Evolutionary conservation across 1,140 invertebrate genomes (phyloP).

Genomic region (Andrena cerasifolii): DNA sequence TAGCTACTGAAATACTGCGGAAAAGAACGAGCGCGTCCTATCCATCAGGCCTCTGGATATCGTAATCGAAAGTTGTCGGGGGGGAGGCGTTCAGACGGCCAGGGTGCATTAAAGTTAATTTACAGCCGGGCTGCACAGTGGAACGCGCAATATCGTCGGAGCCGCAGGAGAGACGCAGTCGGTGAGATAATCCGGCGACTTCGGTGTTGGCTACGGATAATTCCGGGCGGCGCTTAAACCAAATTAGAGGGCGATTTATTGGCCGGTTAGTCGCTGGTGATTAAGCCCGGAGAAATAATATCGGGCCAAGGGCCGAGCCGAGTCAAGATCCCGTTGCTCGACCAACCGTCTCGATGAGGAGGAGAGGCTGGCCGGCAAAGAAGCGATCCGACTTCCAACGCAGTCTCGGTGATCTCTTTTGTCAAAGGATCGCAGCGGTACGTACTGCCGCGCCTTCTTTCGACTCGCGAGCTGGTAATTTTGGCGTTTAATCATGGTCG

Average conservation of each 20-base stretch:
- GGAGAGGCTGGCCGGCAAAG: too few species aligned
- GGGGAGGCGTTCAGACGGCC: not conserved
- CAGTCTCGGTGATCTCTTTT: too few species aligned
- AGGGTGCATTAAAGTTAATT: slow-evolving; percentile 32
- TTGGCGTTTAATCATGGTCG: too few species aligned
- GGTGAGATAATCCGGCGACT: slow-evolving; percentile 53
- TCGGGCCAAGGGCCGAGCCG: slow-evolving; percentile 12
- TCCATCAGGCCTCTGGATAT: not conserved
- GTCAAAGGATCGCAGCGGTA: too few species aligned
- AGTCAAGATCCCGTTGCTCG: slow-evolving; percentile 3
- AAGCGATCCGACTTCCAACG: too few species aligned
- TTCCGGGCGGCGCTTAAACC: slow-evolving; percentile 51
- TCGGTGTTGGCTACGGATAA: slow-evolving; percentile 50
- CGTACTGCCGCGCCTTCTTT: too few species aligned
- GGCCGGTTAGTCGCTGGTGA: slow-evolving; percentile 33
- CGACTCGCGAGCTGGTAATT: too few species aligned
- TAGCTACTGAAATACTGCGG: not conserved
- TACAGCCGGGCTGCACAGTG: not conserved
- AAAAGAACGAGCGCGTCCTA: not conserved
- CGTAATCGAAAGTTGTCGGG: not conserved
- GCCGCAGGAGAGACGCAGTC: not conserved
- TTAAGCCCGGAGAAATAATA: slow-evolving; percentile 58
- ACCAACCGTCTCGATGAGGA: not conserved
- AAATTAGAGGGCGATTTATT: slow-evolving; percentile 63
- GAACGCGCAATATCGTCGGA: slow-evolving; percentile 4